phyloP scores from a whole-genome alignment of 1,140 invertebrate species.

The Metopolophium dirhodum region DNA sequence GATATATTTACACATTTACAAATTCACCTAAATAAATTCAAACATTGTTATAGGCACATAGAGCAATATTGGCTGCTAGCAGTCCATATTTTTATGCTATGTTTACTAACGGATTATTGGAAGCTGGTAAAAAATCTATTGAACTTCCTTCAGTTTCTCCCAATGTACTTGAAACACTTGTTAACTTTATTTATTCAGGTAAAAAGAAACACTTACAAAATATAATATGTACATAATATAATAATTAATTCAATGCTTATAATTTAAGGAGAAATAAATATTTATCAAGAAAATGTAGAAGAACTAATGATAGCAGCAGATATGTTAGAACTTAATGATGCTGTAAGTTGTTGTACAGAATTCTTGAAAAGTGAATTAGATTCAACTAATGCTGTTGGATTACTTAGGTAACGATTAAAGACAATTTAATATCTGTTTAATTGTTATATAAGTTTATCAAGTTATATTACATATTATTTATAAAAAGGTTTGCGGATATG shows the following conservation, averaged over 20 bases:
- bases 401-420: conserved; percentile 71
- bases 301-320: conserved; percentile 89
- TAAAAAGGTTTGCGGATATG: conserved; percentile 84
- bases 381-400: conserved; percentile 88
- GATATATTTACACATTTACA: neutral
- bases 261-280: conserved; percentile 65
- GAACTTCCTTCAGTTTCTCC: conserved; percentile 79
- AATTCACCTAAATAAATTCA: neutral
- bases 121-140: conserved; percentile 79
- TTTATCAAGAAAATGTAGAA: conserved; percentile 81
- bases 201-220: neutral
- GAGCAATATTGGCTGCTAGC: conserved; percentile 86
- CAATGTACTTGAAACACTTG: conserved; percentile 75
- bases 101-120: conserved; percentile 85
- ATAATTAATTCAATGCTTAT: conserved; percentile 46
- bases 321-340: conserved; percentile 87
- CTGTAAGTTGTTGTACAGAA: conserved; percentile 85
- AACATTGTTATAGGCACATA: conserved; percentile 77
- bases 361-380: conserved; percentile 89
- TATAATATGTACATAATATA: neutral
- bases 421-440: neutral
- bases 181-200: conserved; percentile 92
- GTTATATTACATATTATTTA: neutral
- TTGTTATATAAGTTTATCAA: neutral
- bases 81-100: conserved; percentile 96